Evolutionary conservation across 2,113 vertebrate genomes (phyloP), one percentile per base, ranked within the genome.

Genomic region (Trochalopteron elliotii): DNA sequence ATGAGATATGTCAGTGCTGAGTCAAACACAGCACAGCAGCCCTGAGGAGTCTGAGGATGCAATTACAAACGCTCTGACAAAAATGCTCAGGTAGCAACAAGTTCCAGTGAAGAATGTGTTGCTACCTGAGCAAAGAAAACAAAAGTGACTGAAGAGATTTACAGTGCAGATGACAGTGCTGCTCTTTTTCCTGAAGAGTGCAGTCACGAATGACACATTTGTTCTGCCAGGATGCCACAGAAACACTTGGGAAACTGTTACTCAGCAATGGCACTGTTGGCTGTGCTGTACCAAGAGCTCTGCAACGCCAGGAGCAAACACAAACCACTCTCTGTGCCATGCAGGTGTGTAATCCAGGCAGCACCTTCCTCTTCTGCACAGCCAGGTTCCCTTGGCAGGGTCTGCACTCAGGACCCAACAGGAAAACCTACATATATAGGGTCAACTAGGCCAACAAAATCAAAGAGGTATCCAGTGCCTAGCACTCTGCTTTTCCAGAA

Each of bases 231-330:
- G 35, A 37, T 74, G 78, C 65, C 90, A 93, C 79, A 83, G 49
- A 60, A 89, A 69, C 59, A 57, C 57, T 83, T 63, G 61, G 63
- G 61, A 47, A 95, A 64, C n/a, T 30, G 74, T 82, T 70, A 57
- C 59, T 17, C 60, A 56, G 91, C 78, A 70, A 53, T 39, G 61
- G 85, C 87, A 86, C 35, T 4, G 10, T 27, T 65, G 39, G 75
- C 39, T 77, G 37, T 22, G 55, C 75, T 83, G 15, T 52, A 35
- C 44, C 59, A 53, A 67, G 17, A 42, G 79, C 79, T 53, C 81
- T 90, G 93, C 91, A 94, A 78, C 7, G 35, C 55, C 84, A 92
- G 80, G 37, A 91, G n/a, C 2, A 1, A 11, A 28, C 50, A 69
- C 53, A 31, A 61, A 49, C 24, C 63, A 20, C 77, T 50, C 20